Evolutionary conservation across 2,113 vertebrate species (phyloP).

Genomic region (Ptilonorhynchus violaceus): DNA sequence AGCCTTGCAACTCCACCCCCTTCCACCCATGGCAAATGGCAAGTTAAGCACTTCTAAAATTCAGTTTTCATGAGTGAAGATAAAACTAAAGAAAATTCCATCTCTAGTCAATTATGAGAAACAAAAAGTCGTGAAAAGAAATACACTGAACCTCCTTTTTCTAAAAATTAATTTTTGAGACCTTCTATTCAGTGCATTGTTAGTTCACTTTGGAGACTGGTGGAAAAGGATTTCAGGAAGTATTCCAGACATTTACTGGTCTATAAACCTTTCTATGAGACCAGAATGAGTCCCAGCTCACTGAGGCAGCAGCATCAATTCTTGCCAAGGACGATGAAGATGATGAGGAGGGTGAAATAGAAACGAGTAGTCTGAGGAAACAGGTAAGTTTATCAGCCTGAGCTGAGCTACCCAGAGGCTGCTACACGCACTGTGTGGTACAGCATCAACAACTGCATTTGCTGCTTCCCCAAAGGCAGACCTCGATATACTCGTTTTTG

Average conservation of each 20-base stretch:
- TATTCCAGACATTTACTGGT: neutral
- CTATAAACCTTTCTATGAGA: neutral
- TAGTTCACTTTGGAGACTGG: neutral
- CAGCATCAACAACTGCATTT: neutral
- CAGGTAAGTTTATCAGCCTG: neutral
- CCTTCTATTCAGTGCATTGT: neutral
- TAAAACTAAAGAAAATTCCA: neutral
- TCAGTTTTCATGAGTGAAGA: neutral
- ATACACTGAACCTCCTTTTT: rapidly evolving
- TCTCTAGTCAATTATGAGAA: neutral
- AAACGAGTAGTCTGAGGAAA: neutral
- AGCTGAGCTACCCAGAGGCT: neutral
- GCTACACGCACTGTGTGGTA: neutral
- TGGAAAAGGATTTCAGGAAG: neutral
- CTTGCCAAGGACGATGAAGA: neutral
- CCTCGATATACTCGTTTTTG: neutral
- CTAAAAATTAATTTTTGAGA: neutral
- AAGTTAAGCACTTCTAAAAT: neutral
- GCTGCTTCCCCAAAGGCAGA: neutral
- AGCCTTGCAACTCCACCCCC: rapidly evolving
- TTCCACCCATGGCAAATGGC: neutral
- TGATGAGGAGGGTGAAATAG: neutral
- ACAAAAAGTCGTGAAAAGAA: neutral
- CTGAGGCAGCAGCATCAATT: neutral
- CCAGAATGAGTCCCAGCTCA: neutral